Base-by-base conservation (phyloP, 1,140 invertebrate genomes). In the Xylocopa sonorina region DNA sequence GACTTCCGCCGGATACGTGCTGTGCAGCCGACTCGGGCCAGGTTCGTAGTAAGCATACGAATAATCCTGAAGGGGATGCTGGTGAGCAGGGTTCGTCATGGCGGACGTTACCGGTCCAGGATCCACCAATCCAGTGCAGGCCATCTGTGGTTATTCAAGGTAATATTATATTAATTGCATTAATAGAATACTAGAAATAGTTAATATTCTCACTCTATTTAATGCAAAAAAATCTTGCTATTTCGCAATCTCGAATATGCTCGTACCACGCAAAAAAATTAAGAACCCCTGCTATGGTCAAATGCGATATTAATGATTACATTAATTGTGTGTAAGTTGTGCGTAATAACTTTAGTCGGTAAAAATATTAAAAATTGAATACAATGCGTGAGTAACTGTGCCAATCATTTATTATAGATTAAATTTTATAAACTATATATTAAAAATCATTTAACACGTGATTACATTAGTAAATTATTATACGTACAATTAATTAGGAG, bases 11-110 rank as follows among this genome's bases (percentile, higher is more conserved):
- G 94, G 94, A 90, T 91, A 92, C 16, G 85, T 27, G 9, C 84
- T 78, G 48, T 89, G 88, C 24, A 88, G 84, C 34, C 81, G 88
- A 73, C 94, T 94, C 7, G 95, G 95, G 0, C 95, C 95, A 1
- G 95, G 94, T 79, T 96, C 95, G 89, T 96, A 96, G 88, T 97
- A 97, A 16, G 96, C 96, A 89, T 97, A 97, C 10, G 96, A 96
- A 89, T 97, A 97, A 88, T 96, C 95, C 53, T 92, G 85, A 51
- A 90, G 90, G 82, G 43, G 77, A 55, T 81, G 87, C 68, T 80
- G 89, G 86, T 82, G 83, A 51, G 66, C 72, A 14, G 77, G 69
- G 80, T 50, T 84, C 60, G 73, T 21, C 53, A 85, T 86, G 3
- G 77, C 78, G 48, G 79, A 78, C 67, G 77, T 34, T 60, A 81